Evolutionary conservation across 2,113 vertebrate genomes (phyloP).

Genomic region (Panthera uncia): DNA sequence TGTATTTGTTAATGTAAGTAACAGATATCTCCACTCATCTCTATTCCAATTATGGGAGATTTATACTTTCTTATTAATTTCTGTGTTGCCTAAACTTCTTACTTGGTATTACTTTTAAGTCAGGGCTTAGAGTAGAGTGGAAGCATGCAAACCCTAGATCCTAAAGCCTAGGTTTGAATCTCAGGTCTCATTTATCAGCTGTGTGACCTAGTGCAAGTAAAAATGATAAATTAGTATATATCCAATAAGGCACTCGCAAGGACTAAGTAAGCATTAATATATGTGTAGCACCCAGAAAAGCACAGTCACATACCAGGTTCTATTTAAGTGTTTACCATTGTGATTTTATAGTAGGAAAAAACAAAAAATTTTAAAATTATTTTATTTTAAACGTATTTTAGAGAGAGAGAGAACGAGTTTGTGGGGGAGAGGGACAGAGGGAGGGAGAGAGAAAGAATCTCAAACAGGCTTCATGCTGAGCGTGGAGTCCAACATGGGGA

Average conservation of each 20-base stretch:
- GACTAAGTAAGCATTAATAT: neutral
- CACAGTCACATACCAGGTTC: neutral
- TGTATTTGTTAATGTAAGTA: conserved; percentile 4
- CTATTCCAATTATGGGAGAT: neutral
- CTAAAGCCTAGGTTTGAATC: neutral
- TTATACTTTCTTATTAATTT: neutral
- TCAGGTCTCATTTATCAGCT: neutral
- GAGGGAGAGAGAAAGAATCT: too few species aligned
- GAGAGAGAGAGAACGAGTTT: too few species aligned
- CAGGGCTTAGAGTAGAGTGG: neutral
- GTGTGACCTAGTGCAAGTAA: neutral
- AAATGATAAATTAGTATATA: neutral
- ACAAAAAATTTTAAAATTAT: neutral
- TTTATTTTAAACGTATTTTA: too few species aligned
- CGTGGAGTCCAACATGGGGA: too few species aligned
- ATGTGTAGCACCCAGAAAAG: neutral
- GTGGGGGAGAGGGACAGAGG: too few species aligned
- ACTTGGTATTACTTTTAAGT: neutral
- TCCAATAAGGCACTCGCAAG: neutral
- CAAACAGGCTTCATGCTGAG: too few species aligned
- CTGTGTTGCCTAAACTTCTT: neutral
- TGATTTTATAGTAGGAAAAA: neutral
- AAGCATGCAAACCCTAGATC: neutral
- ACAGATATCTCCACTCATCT: neutral
- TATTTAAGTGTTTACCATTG: neutral